Conservation (phyloP, 2,888 invertebrate genomes). For the Conchocele bisecta region DNA sequence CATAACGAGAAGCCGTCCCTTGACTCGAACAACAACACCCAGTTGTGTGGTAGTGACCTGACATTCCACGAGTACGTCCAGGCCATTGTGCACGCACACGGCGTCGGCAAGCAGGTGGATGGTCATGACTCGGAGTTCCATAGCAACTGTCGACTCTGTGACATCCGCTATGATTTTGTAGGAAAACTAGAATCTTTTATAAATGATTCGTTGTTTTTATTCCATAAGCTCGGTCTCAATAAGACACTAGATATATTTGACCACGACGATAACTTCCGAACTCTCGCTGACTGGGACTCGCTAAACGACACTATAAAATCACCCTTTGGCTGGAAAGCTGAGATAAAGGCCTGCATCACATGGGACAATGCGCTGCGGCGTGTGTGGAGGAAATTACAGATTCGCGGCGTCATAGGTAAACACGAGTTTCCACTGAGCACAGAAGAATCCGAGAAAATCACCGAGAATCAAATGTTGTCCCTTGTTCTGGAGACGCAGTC, state of each 20-base stretch:
- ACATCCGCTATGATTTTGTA: slow-evolving; percentile 55
- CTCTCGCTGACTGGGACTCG: slow-evolving; percentile 47
- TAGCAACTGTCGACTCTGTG: slow-evolving; percentile 58
- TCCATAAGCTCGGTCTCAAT: slow-evolving; percentile 24
- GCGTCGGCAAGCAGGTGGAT: slow-evolving; percentile 42
- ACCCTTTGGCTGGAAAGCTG: slow-evolving; percentile 38
- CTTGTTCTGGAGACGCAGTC: slow-evolving; percentile 30
- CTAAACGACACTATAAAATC: slow-evolving; percentile 42
- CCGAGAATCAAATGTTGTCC: slow-evolving; percentile 33
- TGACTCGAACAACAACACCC: background rate
- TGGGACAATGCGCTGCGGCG: slow-evolving; percentile 46
- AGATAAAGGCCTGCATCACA: slow-evolving; percentile 18
- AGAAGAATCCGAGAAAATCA: slow-evolving; percentile 32
- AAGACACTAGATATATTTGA: slow-evolving; percentile 23
- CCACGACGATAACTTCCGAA: slow-evolving; percentile 1
- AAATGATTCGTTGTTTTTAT: slow-evolving; percentile 48
- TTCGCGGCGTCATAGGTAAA: slow-evolving; percentile 52
- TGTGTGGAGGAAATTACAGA: slow-evolving; percentile 56
- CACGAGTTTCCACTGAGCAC: slow-evolving; percentile 36
- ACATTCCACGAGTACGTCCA: slow-evolving; percentile 65
- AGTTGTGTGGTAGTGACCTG: slow-evolving; percentile 57
- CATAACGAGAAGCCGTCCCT: too few species aligned
- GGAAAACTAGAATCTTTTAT: slow-evolving; percentile 64
- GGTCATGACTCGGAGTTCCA: slow-evolving; percentile 60
- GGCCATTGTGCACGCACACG: slow-evolving; percentile 50